A percentile compares a stretch with the other conserved stretches of the same genome.
These are phyloP conservation scores for Gortyna flavago DNA, from an alignment of 2,888 invertebrate genomes.

Conservation along the genomic window DNA sequence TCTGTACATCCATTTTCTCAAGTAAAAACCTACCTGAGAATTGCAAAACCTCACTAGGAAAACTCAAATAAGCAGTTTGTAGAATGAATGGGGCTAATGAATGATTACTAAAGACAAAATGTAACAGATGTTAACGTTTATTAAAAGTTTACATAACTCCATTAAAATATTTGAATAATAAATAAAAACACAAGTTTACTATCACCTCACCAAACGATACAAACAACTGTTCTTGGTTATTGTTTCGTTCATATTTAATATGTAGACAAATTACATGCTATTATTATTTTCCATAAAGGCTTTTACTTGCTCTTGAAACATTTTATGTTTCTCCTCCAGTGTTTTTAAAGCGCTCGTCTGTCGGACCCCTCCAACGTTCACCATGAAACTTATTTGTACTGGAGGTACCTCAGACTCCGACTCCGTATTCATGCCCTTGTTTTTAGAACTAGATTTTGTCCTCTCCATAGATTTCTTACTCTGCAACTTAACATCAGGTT, in stretches of 20 bases:
- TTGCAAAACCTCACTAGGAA: background rate
- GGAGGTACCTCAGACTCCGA: slow-evolving; percentile 70
- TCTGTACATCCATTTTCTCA: background rate
- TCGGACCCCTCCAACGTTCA: slow-evolving; percentile 80
- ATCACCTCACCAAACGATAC: slow-evolving; percentile 31
- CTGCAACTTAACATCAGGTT: slow-evolving; percentile 41
- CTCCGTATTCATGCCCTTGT: slow-evolving; percentile 73
- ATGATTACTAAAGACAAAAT: background rate
- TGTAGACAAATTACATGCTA: slow-evolving; percentile 51
- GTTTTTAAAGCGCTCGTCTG: slow-evolving; percentile 79
- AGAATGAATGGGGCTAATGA: background rate
- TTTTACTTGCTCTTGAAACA: slow-evolving; percentile 86
- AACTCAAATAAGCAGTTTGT: background rate
- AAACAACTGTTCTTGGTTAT: slow-evolving; percentile 1
- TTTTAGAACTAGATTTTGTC: slow-evolving; percentile 71
- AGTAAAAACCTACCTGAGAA: background rate
- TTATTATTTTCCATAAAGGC: slow-evolving; percentile 74
- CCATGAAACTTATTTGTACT: slow-evolving; percentile 83
- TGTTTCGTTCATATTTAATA: background rate
- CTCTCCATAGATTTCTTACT: slow-evolving; percentile 54
- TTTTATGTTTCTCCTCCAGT: slow-evolving; percentile 85
- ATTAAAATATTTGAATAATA: slow-evolving; percentile 21
- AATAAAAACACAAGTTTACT: slow-evolving; percentile 25
- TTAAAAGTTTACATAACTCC: slow-evolving; percentile 39
- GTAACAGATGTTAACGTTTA: slow-evolving; percentile 36